A percentile compares a stretch with the other conserved stretches of the same genome.
These are phyloP conservation scores for Jacana jacana DNA, from an alignment of 2,113 vertebrate species.

Conservation along the genomic window DNA sequence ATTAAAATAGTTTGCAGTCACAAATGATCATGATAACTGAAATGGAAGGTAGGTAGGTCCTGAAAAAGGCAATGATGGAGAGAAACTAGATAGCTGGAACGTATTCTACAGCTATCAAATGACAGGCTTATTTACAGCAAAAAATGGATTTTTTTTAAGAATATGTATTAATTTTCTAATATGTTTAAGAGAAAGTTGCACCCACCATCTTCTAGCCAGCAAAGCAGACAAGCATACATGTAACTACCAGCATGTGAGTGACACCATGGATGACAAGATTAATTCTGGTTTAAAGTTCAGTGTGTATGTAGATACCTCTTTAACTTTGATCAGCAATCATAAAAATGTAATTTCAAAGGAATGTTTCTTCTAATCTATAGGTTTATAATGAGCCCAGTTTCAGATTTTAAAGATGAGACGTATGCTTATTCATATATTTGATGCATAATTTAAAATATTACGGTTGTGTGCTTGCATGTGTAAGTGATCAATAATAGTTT, in stretches of 20 bases:
- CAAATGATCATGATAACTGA: constrained; percentile 26
- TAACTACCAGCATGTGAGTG: not conserved
- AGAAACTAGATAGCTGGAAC: not conserved
- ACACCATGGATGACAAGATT: not conserved
- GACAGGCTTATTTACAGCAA: not conserved
- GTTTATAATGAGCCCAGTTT: not conserved
- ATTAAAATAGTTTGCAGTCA: constrained; percentile 77
- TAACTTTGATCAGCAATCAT: not conserved
- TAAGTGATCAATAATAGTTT: not conserved
- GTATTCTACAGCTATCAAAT: not conserved
- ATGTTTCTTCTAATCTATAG: not conserved
- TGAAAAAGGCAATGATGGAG: not conserved
- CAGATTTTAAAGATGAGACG: not conserved
- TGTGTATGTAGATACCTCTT: not conserved
- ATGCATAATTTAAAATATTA: not conserved
- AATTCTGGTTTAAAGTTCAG: not conserved
- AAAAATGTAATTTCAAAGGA: not conserved
- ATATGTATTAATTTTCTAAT: not conserved
- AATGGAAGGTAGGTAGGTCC: not conserved
- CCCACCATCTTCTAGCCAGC: not conserved
- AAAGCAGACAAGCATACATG: not conserved
- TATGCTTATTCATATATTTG: not conserved
- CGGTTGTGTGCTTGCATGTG: not conserved
- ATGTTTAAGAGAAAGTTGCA: not conserved
- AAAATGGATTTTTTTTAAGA: not conserved